Evolutionary conservation across 1,140 invertebrate genomes (phyloP), one percentile per base, ranked within the genome.

Genomic region (Euura lappo): DNA sequence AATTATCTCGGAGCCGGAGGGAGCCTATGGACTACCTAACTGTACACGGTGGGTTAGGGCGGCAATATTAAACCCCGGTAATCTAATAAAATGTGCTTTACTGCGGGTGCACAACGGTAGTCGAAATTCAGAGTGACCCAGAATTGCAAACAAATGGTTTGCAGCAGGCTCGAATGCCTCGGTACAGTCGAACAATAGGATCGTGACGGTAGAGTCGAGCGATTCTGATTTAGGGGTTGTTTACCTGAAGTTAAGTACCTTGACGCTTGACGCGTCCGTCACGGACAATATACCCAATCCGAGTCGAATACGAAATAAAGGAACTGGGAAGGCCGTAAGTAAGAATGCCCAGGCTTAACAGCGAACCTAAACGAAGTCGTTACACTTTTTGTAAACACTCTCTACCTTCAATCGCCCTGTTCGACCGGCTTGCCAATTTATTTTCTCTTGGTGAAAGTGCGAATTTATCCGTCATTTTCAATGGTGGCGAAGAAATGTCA

Each of bases 191-290:
- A 43, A 69, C 45, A 44, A 44, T 60, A 46, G 42, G 47, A 67
- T 68, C 69, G 70, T 44, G 45, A 46, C 45, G 46, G 71, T 45
- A 44, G 69, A 69, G 10, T 47, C 45, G 4, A 43, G 51, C 46
- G 45, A 7, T 60, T 68, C n/a, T 80, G 78, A 82, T 82, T 82
- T 82, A 80, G 75, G 77, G 76, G 79, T 77, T 78, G 77, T 80
- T 81, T 80, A 82, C 79, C 79, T 80, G 79, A 73, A 77, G 45
- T 75, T 81, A 79, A 80, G 77, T 78, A 82, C 76, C 75, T 72
- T 77, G 77, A 78, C 79, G 71, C 68, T 72, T 77, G 77, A 78
- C 79, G 71, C 68, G 75, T 77, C 74, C 71, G 72, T 76, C 77
- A 75, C 72, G 73, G 44, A 60, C 51, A 60, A 60, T 60, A 60